Percentiles rank a stretch among this genome's conserved stretches.
These are phyloP conservation scores for Acanthurus tractus DNA, from an alignment of 2,797 vertebrate genomes.

Conservation along the genomic window DNA sequence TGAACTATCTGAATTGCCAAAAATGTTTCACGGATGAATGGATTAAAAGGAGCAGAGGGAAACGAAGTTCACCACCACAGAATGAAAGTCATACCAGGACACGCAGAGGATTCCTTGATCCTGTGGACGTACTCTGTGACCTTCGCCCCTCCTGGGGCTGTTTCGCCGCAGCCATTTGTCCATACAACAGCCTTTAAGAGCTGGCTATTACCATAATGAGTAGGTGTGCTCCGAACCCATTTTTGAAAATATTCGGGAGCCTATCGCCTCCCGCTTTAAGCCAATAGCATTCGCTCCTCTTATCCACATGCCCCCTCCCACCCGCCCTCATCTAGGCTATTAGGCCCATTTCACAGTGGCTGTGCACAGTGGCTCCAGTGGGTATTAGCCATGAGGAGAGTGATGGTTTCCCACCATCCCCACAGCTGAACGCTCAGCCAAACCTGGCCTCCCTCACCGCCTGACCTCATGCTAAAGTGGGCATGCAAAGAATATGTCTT, in stretches of 20 bases:
- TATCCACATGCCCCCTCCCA: constrained; percentile 40
- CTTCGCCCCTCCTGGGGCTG: constrained; percentile 56
- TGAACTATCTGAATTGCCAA: constrained; percentile 54
- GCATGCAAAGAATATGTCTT: constrained; percentile 73
- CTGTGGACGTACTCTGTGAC: constrained; percentile 67
- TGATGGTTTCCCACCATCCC: constrained; percentile 68
- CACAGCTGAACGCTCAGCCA: constrained; percentile 56
- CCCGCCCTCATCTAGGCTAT: constrained; percentile 53
- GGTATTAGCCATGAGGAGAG: constrained; percentile 64
- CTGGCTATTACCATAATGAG: constrained; percentile 83
- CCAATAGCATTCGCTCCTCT: constrained; percentile 57
- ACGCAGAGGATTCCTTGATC: constrained; percentile 36
- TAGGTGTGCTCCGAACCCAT: constrained; percentile 71
- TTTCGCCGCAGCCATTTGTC: constrained; percentile 79
- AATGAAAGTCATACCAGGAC: constrained; percentile 61
- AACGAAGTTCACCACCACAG: constrained; percentile 46
- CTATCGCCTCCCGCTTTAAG: constrained; percentile 61
- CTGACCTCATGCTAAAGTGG: constrained; percentile 79
- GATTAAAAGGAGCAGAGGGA: constrained; percentile 28
- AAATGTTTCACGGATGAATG: constrained; percentile 34
- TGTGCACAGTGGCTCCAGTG: constrained; percentile 71
- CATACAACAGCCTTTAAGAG: constrained; percentile 80
- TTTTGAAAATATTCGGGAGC: constrained; percentile 73
- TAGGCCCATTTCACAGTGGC: constrained; percentile 67
- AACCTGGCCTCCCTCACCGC: constrained; percentile 63